Base-by-base conservation (phyloP, 2,888 invertebrate species). In the Cistogaster globosa region DNA sequence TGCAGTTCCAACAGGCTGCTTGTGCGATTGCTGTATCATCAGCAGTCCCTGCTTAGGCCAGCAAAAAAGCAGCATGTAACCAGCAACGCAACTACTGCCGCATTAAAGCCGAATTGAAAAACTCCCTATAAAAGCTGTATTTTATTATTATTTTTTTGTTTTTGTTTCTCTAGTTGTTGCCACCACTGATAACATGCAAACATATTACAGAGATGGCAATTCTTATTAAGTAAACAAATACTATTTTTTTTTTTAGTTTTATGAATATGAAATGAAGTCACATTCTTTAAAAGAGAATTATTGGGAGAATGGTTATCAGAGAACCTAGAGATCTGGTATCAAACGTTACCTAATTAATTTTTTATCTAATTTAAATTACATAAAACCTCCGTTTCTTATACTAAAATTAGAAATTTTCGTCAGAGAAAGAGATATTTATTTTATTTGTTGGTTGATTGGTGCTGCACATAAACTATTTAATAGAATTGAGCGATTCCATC, bases 1-100 rank as follows among this genome's bases (percentile, higher is more conserved):
- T 87, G 87, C 88, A 83, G 83, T 86, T 83, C 84, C 82, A 84
- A 76, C 85, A 60, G 74, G 74, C 85, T 71, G 82, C 82, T 85
- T 85, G 85, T 85, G 85, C 82, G 85, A 85, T 75, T 85, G 78
- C 82, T 78, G 75, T 82, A 69, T 78, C 78, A 78, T 71, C 74
- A 75, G 63, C 63, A 58, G 53, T 68, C 68, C 68, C 53, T 32
- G 69, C 51, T 58, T 60, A 62, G 62, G n/a, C 68, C 22, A 72
- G 48, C 48, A 60, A 79, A 83, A 79, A 83, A 57, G 72, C 71
- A 74, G 74, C 72, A 68, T 62, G 60, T 53, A 63, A 63, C 69
- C 20, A 65, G 38, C 71, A 45, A 75, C 69, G 38, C 71, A 45
- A 75, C 69, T 57, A 75, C 74, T 68, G 63, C 72, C 55, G 69